Conservation (phyloP, 2,797 vertebrate genomes). For the Leptatherina wallacei region DNA sequence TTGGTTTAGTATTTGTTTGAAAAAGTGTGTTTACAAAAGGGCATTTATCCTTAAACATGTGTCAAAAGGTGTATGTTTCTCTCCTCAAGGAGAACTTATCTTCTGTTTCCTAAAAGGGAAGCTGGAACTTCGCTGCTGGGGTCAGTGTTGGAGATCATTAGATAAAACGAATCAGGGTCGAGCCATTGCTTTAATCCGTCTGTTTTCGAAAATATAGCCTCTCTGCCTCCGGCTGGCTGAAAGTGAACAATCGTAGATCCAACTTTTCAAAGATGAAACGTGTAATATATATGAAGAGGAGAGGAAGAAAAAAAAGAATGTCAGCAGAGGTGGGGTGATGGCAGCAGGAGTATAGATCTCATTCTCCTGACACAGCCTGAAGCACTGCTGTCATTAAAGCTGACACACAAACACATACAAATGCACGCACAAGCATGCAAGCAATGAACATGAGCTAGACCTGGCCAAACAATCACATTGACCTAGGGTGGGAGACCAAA, state of each 20-base stretch:
- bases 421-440: constrained; percentile 16
- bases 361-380: constrained; percentile 66
- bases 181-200: constrained; percentile 70
- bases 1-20: constrained; percentile 58
- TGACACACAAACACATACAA: constrained; percentile 12
- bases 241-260: constrained; percentile 20
- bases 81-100: constrained; percentile 48
- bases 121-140: constrained; percentile 61
- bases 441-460: constrained; percentile 36
- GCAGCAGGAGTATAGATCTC: constrained; percentile 63
- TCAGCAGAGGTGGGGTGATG: constrained; percentile 37
- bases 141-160: constrained; percentile 78
- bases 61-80: constrained; percentile 59
- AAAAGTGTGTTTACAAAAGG: constrained; percentile 54
- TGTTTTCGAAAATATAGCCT: constrained; percentile 45
- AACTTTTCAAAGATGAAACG: constrained; percentile 29
- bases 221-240: constrained; percentile 14
- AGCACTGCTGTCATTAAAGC: constrained; percentile 46
- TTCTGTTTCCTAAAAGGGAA: constrained; percentile 48
- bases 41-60: constrained; percentile 40
- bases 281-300: constrained; percentile 1
- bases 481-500: constrained; percentile 1
- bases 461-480: constrained; percentile 34
- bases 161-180: constrained; percentile 75
- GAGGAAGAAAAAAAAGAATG: constrained; percentile 60